Percentiles rank a stretch among this genome's conserved stretches.
Evolutionary conservation across 2,797 vertebrate genomes (phyloP).

Genomic region (Cyprinella venusta): DNA sequence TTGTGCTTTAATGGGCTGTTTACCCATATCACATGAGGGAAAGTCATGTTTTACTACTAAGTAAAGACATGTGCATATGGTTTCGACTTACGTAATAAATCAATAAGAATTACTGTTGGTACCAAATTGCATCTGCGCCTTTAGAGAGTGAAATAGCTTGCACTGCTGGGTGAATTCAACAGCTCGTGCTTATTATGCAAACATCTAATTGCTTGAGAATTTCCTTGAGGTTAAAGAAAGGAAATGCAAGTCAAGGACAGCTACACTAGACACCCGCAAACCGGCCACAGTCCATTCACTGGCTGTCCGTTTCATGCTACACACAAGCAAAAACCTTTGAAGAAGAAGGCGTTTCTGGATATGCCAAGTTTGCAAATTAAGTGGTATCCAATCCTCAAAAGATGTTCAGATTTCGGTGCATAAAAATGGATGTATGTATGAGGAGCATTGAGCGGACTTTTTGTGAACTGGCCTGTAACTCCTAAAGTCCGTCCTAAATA

Average conservation of each 20-base stretch:
- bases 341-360: not conserved
- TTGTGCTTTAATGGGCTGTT: conserved; percentile 65
- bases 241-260: not conserved
- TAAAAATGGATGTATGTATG: not conserved
- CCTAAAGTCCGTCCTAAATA: too few relatives aligned
- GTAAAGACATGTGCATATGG: conserved; percentile 52
- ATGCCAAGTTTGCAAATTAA: not conserved
- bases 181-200: not conserved
- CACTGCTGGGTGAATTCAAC: not conserved
- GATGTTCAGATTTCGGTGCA: not conserved
- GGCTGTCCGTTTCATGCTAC: not conserved
- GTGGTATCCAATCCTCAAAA: not conserved
- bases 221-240: not conserved
- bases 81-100: conserved; percentile 51
- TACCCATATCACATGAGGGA: conserved; percentile 48
- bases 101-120: conserved; percentile 41
- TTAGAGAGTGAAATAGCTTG: not conserved
- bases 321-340: not conserved
- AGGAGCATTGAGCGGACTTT: not conserved
- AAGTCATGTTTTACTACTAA: conserved; percentile 62
- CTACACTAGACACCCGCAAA: not conserved
- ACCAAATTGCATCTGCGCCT: conserved; percentile 12
- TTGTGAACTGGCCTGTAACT: not conserved
- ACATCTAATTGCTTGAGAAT: not conserved
- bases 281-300: not conserved